Percentiles rank a stretch among this genome's conserved stretches.
These are phyloP conservation scores for Fragum sueziense DNA, from an alignment of 2,888 invertebrate species.

Conservation along the genomic window DNA sequence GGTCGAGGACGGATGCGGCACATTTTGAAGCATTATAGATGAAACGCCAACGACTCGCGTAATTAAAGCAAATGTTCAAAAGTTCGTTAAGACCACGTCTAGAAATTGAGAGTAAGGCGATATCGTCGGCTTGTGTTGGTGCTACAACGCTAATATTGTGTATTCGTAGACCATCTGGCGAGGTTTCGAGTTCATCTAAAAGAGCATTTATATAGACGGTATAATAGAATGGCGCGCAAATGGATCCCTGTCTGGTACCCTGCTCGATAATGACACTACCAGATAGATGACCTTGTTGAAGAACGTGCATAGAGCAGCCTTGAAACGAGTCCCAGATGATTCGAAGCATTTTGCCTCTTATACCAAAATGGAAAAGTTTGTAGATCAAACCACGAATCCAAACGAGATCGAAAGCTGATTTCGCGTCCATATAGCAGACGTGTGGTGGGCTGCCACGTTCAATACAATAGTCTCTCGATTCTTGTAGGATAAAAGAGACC, in stretches of 20 bases:
- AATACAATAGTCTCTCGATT: background rate
- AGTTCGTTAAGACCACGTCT: constrained; percentile 3
- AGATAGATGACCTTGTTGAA: too few relatives aligned
- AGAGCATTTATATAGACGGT: constrained; percentile 20
- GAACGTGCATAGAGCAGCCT: too few relatives aligned
- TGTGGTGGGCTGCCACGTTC: background rate
- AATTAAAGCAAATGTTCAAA: constrained; percentile 5
- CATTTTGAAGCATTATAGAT: constrained; percentile 28
- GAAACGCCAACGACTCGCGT: constrained; percentile 18
- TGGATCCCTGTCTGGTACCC: constrained; percentile 21
- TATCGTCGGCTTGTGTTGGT: constrained; percentile 31
- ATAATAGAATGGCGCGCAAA: constrained; percentile 20
- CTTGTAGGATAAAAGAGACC: too few relatives aligned
- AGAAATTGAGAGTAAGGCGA: constrained; percentile 16
- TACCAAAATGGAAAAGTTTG: constrained; percentile 4
- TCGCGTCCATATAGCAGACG: constrained; percentile 16
- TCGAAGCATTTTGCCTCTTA: background rate
- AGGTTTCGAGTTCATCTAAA: constrained; percentile 1
- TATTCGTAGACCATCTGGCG: constrained; percentile 16
- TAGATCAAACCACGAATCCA: constrained; percentile 25
- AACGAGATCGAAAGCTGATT: constrained; percentile 17
- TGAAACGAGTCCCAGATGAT: background rate
- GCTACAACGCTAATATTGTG: background rate
- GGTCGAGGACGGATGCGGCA: background rate
- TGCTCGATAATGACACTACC: constrained; percentile 19